These are phyloP conservation scores for Corticium candelabrum DNA, from an alignment of 37 sponge, comb jelly and placozoan genomes.

Conservation along the genomic window DNA sequence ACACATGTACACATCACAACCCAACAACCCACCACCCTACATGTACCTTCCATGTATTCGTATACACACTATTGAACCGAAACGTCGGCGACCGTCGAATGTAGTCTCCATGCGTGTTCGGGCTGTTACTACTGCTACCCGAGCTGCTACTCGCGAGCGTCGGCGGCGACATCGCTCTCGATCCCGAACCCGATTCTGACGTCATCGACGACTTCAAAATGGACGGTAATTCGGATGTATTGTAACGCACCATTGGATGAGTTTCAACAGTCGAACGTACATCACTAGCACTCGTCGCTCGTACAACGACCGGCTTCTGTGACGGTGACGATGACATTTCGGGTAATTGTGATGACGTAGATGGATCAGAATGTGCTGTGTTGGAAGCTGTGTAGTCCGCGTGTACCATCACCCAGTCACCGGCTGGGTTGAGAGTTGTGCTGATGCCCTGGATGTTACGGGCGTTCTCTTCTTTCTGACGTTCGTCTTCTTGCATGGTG, in stretches of 20 bases:
- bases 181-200: background rate
- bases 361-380: background rate
- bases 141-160: background rate
- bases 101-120: background rate
- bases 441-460: background rate
- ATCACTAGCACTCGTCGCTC: too few species aligned
- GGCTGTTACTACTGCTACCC: background rate
- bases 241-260: too few species aligned
- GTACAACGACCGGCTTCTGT: too few species aligned
- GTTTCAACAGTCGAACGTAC: too few species aligned
- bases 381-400: background rate
- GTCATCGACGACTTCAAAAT: background rate
- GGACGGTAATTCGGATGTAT: too few species aligned
- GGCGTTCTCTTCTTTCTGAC: background rate
- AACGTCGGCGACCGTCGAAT: background rate
- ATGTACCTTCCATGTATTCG: background rate
- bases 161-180: background rate
- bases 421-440: background rate
- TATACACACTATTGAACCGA: background rate
- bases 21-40: background rate
- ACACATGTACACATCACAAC: background rate
- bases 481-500: slow-evolving; percentile 10
- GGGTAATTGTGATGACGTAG: too few species aligned
- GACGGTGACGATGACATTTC: too few species aligned
- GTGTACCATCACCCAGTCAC: background rate